phyloP scores from a whole-genome alignment of 2,113 vertebrate genomes.

The Condylura cristata region DNA sequence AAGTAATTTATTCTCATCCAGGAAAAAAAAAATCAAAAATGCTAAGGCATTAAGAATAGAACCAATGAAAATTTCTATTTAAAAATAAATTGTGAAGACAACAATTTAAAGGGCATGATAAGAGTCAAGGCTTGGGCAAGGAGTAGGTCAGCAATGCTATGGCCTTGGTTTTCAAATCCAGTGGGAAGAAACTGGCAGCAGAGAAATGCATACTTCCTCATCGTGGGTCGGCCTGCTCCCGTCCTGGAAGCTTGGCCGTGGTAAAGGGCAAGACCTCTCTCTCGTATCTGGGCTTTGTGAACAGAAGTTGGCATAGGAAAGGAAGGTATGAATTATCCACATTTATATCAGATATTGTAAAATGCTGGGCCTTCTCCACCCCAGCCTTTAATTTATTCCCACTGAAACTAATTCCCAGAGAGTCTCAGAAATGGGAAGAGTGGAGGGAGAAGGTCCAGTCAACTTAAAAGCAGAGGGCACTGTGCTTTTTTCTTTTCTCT shows the following conservation, averaged over 20 bases:
- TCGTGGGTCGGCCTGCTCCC: background rate
- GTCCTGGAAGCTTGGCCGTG: background rate
- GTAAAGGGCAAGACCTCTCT: background rate
- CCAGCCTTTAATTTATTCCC: background rate
- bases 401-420: background rate
- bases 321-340: background rate
- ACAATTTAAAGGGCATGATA: background rate
- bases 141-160: background rate
- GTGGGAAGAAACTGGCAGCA: background rate
- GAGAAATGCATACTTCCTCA: too few species aligned
- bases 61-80: background rate
- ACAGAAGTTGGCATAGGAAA: background rate
- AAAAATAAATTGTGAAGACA: background rate
- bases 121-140: background rate
- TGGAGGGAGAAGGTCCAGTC: background rate
- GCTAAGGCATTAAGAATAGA: conserved; percentile 12
- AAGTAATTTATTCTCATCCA: background rate
- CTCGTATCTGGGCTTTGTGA: background rate
- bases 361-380: background rate
- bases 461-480: background rate
- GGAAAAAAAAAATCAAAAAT: background rate
- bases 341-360: background rate
- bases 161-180: background rate
- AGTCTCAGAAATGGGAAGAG: background rate
- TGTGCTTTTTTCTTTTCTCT: background rate